Evolutionary conservation across 1,140 invertebrate species (phyloP), one percentile per base, ranked within the genome.

Genomic region (Harpegnathos saltator): DNA sequence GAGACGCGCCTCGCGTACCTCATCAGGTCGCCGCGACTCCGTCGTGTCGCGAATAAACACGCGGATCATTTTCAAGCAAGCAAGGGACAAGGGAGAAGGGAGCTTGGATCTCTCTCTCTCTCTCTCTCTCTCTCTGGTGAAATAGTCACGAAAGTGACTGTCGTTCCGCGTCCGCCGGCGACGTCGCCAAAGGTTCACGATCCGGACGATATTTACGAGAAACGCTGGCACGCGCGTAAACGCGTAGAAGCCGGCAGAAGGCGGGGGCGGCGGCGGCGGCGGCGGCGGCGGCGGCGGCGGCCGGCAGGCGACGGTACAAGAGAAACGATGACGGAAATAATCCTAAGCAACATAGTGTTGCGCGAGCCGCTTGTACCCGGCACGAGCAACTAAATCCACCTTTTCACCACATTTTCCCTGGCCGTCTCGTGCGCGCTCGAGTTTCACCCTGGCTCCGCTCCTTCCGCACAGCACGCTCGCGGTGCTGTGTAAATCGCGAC

Each of bases 271-370:
- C 44, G n/a, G n/a, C 52, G 61, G 59, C 61, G 38, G 73, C 59
- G 59, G 58, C 69, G 33, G 69, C n/a, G n/a, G n/a, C n/a, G 44
- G 65, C 75, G 75, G 75, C 65, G 75, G 75, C 48, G 73, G 44
- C 44, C 52, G 61, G 59, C 61, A 44, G 38, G 73, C 59, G 59
- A 72, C 69, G 33, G 69, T 12, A 52, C 52, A 56, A 73, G 56
- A 77, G 75, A 80, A 69, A 80, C 65, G 75, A 71, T 80, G 75
- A 80, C 75, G 52, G 75, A 80, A 80, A 80, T 80, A 80, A 80
- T 80, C 75, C 3, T 44, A 69, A 58, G 63, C 33, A 80, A 69
- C 52, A n/a, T n/a, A 69, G 29, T 69, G 44, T 56, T 54, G 63
- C 33, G 24, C 33, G 14, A n/a, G 7, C 33, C 48, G 65, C 38